Conservation (phyloP, 2,888 invertebrate genomes). For the Xestia rhomboidea region DNA sequence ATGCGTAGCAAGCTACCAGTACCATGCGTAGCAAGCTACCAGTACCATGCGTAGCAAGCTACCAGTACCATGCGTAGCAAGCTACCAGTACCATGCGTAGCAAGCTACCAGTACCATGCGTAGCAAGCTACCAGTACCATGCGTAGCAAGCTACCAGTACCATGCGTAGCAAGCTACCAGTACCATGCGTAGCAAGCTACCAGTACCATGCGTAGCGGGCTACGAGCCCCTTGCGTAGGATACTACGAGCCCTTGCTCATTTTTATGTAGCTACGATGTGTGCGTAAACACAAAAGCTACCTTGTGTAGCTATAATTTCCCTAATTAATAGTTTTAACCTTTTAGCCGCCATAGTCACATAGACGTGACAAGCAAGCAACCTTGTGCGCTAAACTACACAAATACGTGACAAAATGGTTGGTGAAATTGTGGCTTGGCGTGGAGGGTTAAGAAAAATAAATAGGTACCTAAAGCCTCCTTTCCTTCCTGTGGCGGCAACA, state of each 20-base stretch:
- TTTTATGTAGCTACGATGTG: conserved; percentile 75
- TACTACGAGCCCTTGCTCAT: not conserved
- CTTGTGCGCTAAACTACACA: too few species aligned
- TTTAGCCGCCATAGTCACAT: too few species aligned
- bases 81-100: not conserved
- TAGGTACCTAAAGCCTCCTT: conserved; percentile 92
- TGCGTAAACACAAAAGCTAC: not conserved
- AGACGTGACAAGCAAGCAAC: too few species aligned
- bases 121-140: not conserved
- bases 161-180: too few species aligned
- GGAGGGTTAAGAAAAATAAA: not conserved
- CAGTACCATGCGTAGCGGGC: not conserved
- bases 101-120: not conserved
- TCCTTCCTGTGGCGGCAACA: conserved; percentile 93
- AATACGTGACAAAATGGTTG: too few species aligned
- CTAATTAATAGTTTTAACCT: too few species aligned
- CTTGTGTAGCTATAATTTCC: too few species aligned
- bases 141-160: not conserved
- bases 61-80: not conserved
- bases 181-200: not conserved
- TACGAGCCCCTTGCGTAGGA: not conserved
- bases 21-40: not conserved
- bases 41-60: not conserved
- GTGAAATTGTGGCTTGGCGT: too few species aligned
- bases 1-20: not conserved